Evolutionary conservation across 2,888 invertebrate genomes (phyloP).

Genomic region (Andricus quercusramuli): DNA sequence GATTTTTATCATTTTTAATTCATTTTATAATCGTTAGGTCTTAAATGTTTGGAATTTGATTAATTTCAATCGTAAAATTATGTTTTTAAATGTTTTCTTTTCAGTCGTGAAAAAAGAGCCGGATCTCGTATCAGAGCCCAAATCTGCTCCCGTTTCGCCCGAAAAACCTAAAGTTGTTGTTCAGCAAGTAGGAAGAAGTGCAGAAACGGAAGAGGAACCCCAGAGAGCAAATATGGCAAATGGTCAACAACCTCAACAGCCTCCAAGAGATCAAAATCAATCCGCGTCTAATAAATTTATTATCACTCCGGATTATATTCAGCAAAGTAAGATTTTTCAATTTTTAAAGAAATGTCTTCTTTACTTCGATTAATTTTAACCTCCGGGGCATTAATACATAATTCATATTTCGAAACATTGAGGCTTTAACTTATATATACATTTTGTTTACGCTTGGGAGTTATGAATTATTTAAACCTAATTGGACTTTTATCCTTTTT

Average conservation of each 20-base stretch:
- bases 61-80: not conserved
- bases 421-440: not conserved
- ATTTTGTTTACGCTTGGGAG: not conserved
- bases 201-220: constrained; percentile 65
- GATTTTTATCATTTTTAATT: too few species aligned
- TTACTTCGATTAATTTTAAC: too few species aligned
- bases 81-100: not conserved
- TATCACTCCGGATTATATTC: constrained; percentile 94
- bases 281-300: constrained; percentile 85
- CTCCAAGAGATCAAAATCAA: constrained; percentile 69
- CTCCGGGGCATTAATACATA: not conserved
- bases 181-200: constrained; percentile 71
- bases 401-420: not conserved
- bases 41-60: not conserved
- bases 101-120: constrained; percentile 50
- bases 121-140: constrained; percentile 65
- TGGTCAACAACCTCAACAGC: constrained; percentile 75
- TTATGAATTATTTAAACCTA: not conserved
- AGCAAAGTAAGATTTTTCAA: constrained; percentile 87
- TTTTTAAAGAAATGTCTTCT: too few species aligned
- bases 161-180: constrained; percentile 76
- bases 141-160: constrained; percentile 58
- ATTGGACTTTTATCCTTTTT: constrained; percentile 53
- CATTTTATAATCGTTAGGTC: too few species aligned
- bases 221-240: constrained; percentile 71